Conservation (phyloP, 2,113 vertebrate species). For the Cettia cetti region DNA sequence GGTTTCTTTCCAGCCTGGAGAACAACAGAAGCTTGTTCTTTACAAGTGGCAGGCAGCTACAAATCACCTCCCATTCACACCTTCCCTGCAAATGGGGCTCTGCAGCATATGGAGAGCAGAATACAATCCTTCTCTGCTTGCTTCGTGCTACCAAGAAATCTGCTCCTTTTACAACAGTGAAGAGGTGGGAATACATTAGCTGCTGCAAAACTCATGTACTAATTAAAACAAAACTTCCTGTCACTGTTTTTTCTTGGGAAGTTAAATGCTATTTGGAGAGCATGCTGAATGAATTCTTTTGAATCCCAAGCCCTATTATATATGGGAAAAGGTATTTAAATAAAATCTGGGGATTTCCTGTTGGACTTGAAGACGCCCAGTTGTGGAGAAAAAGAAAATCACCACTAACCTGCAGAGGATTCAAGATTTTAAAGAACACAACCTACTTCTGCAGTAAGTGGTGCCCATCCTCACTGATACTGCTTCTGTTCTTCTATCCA, state of each 20-base stretch:
- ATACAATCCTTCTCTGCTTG: neutral
- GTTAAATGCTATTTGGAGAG: neutral
- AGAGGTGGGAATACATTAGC: constrained; percentile 33
- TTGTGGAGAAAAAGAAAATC: neutral
- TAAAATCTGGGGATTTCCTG: neutral
- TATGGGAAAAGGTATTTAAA: neutral
- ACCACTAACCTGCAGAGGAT: neutral
- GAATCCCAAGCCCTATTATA: neutral
- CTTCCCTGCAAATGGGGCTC: neutral
- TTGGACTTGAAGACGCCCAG: neutral
- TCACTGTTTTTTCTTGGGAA: neutral
- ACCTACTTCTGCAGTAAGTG: neutral
- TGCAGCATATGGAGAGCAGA: constrained; percentile 7
- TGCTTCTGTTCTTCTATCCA: neutral
- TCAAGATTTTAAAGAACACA: neutral
- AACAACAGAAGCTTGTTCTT: constrained; percentile 13
- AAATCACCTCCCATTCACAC: constrained; percentile 21
- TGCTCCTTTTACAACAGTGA: neutral
- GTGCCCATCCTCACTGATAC: neutral
- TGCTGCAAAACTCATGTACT: neutral
- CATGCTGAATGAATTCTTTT: neutral
- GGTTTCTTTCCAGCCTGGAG: neutral
- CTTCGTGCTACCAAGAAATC: neutral
- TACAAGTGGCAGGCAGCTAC: neutral
- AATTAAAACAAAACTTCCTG: constrained; percentile 24